A percentile compares a stretch with the other conserved stretches of the same genome.
phyloP scores from a whole-genome alignment of 2,113 vertebrate species.

The Protomyctophum bolini region DNA sequence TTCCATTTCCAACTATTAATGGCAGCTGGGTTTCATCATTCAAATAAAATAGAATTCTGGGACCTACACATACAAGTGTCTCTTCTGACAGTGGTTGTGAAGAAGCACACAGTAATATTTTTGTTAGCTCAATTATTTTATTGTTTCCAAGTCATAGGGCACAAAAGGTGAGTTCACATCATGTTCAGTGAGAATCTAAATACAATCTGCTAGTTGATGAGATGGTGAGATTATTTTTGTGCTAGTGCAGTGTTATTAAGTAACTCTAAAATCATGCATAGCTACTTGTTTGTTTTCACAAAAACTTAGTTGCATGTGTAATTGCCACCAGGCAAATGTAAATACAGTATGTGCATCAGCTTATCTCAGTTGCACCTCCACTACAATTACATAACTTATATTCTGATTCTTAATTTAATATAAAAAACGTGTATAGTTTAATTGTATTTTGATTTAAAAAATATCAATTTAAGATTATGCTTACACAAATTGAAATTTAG shows the following conservation, averaged over 20 bases:
- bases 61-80: too few relatives aligned
- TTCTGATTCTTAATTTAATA: slow-evolving; percentile 5
- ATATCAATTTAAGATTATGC: slow-evolving; percentile 31
- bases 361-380: slow-evolving; percentile 36
- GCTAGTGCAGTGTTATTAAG: slow-evolving; percentile 40
- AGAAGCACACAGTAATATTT: slow-evolving; percentile 18
- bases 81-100: slow-evolving; percentile 10
- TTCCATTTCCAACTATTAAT: too few relatives aligned
- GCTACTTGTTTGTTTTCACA: slow-evolving; percentile 48
- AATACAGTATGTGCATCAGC: slow-evolving; percentile 55
- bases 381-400: neutral
- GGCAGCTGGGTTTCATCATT: too few relatives aligned
- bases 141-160: slow-evolving; percentile 55
- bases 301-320: slow-evolving; percentile 26
- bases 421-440: neutral
- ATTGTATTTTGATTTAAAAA: slow-evolving; percentile 16
- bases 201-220: slow-evolving; percentile 28
- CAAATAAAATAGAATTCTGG: too few relatives aligned
- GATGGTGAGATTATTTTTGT: slow-evolving; percentile 43
- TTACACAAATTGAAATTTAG: slow-evolving; percentile 36
- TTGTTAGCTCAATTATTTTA: slow-evolving; percentile 62
- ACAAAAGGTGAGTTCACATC: slow-evolving; percentile 72
- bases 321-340: slow-evolving; percentile 43
- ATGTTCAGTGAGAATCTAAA: slow-evolving; percentile 50
- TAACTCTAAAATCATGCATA: slow-evolving; percentile 63